Evolutionary conservation across 2,888 invertebrate species (phyloP).

Genomic region (Agrochola lychnidis): DNA sequence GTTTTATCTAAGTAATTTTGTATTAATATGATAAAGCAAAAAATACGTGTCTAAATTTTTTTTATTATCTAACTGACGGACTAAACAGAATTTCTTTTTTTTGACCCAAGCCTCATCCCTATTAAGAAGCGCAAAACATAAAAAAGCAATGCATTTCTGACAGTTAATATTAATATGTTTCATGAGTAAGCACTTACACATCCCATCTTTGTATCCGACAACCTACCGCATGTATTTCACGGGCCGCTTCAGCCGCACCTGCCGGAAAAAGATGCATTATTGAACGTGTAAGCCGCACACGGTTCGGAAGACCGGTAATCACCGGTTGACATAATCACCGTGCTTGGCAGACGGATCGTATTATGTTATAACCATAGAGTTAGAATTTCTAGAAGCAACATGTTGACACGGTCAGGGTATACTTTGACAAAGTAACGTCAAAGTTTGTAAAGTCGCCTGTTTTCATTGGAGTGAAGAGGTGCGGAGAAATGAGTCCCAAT

Average conservation of each 20-base stretch:
- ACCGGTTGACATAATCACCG: constrained; percentile 26
- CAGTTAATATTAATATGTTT: too few relatives aligned
- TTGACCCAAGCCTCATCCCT: too few relatives aligned
- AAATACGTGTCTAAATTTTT: too few relatives aligned
- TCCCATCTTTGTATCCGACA: neutral
- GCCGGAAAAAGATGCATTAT: constrained; percentile 51
- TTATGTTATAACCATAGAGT: constrained; percentile 31
- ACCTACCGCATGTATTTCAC: too few relatives aligned
- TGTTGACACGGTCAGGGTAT: neutral
- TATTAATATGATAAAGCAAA: too few relatives aligned
- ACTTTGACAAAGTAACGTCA: neutral
- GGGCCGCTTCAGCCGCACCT: neutral
- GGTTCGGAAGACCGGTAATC: constrained; percentile 15
- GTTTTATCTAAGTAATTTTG: too few relatives aligned
- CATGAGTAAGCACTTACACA: too few relatives aligned
- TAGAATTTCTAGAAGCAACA: neutral
- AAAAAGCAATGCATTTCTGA: too few relatives aligned
- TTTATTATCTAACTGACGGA: too few relatives aligned
- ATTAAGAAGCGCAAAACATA: too few relatives aligned
- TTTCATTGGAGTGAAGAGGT: neutral
- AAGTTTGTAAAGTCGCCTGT: too few relatives aligned
- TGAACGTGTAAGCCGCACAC: constrained; percentile 28
- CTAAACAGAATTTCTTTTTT: too few relatives aligned
- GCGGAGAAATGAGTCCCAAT: neutral
- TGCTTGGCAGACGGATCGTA: constrained; percentile 19